Evolutionary conservation across 2,888 invertebrate species (phyloP).

Genomic region (Colostygia pectinataria): DNA sequence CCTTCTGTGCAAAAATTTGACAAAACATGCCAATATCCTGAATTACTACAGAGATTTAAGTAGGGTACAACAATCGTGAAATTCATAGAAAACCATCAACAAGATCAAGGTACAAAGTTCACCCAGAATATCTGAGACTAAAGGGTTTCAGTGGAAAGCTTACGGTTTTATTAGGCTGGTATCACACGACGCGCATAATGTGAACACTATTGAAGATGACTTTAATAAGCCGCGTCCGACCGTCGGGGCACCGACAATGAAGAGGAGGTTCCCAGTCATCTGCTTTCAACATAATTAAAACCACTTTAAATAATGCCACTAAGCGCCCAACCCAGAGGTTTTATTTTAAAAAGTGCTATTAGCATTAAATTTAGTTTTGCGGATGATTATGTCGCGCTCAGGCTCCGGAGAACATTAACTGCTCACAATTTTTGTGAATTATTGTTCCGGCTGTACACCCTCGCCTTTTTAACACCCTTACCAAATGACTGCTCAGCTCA

Average conservation of each 20-base stretch:
- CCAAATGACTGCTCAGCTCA: slow-evolving; percentile 61
- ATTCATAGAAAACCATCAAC: no score
- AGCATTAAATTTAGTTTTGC: slow-evolving; percentile 82
- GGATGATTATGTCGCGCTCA: slow-evolving; percentile 79
- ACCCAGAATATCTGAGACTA: not conserved
- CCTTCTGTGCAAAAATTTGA: no score
- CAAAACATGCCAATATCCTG: no score
- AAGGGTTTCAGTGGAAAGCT: slow-evolving; percentile 1
- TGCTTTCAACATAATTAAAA: slow-evolving; percentile 84
- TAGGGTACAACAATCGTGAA: no score
- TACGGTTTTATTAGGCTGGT: not conserved
- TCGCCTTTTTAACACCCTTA: slow-evolving; percentile 72
- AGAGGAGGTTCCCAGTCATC: slow-evolving; percentile 81
- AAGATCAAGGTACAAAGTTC: no score
- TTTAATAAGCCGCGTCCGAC: slow-evolving; percentile 40
- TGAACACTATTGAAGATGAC: slow-evolving; percentile 53
- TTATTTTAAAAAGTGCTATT: slow-evolving; percentile 81
- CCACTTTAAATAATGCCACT: slow-evolving; percentile 81
- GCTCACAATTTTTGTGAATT: slow-evolving; percentile 81
- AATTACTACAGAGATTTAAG: no score
- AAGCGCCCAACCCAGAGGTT: slow-evolving; percentile 74
- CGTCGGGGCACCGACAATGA: slow-evolving; percentile 62
- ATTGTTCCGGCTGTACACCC: slow-evolving; percentile 69
- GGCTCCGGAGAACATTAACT: slow-evolving; percentile 70
- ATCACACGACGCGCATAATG: slow-evolving; percentile 36